phyloP scores from a whole-genome alignment of 2,888 invertebrate genomes.

The Dolichopus griseipennis region DNA sequence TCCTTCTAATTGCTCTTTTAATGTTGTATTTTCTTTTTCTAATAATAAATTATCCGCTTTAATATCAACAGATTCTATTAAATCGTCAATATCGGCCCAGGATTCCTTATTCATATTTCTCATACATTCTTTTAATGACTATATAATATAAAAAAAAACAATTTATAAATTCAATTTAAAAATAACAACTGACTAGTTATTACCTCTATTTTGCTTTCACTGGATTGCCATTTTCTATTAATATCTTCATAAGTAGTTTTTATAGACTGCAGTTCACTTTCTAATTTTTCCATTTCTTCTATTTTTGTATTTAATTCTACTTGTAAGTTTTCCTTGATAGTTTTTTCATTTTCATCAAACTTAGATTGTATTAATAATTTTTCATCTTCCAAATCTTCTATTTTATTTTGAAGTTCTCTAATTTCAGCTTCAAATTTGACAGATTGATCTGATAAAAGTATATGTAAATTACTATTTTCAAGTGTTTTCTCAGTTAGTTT shows the following conservation, averaged over 20 bases:
- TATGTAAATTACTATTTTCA: slow-evolving; percentile 48
- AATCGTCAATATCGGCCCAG: slow-evolving; percentile 43
- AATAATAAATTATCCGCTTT: slow-evolving; percentile 52
- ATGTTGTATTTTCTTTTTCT: slow-evolving; percentile 46
- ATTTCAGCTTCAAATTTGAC: slow-evolving; percentile 48
- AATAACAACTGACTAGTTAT: neutral
- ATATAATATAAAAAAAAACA: slow-evolving; percentile 10
- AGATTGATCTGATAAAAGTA: slow-evolving; percentile 41
- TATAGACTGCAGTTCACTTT: slow-evolving; percentile 35
- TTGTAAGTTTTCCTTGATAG: slow-evolving; percentile 37
- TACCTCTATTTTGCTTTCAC: slow-evolving; percentile 38
- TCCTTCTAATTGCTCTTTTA: slow-evolving; percentile 43
- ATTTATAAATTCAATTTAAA: neutral
- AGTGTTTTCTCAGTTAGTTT: slow-evolving; percentile 47
- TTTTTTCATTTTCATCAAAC: slow-evolving; percentile 36
- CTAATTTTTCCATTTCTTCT: slow-evolving; percentile 35
- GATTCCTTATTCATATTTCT: slow-evolving; percentile 42
- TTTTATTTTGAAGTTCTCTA: slow-evolving; percentile 49
- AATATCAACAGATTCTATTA: slow-evolving; percentile 50
- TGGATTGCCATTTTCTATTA: slow-evolving; percentile 35
- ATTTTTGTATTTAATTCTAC: slow-evolving; percentile 36
- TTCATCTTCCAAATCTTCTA: slow-evolving; percentile 48
- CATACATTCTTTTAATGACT: slow-evolving; percentile 45
- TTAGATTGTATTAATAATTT: slow-evolving; percentile 34
- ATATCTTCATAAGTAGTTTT: slow-evolving; percentile 32